Base-by-base conservation (phyloP, 2,113 vertebrate species). In the Corythoichthys haematopterus region DNA sequence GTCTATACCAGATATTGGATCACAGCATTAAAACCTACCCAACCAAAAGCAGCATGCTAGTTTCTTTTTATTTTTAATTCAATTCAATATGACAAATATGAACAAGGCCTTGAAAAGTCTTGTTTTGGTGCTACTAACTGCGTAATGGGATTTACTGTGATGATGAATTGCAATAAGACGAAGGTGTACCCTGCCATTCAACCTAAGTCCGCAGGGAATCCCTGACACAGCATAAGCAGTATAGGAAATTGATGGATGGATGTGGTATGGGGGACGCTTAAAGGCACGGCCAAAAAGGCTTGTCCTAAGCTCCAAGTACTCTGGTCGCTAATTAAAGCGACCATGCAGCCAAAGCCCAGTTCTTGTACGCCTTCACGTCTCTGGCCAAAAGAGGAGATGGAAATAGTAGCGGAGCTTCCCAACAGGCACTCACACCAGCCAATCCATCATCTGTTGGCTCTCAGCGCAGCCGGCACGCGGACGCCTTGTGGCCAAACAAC, bases 401-500 rank as follows among this genome's bases (percentile, higher is more conserved):
- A 89, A 90, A 90, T 90, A 90, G 89, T 79, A 87, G 74, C 83
- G 81, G 83, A 78, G 79, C 79, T 87, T 85, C 85, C 85, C 82
- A 87, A 84, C 84, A 84, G 84, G 82, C 86, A 76, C 80, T 88
- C 77, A 63, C 84, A 81, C 58, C 72, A 75, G 79, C 89, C 86
- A 87, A 87, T 90, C 87, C 87, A 89, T 90, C 86, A 89, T 79
- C 75, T 46, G 64, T 78, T 86, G 83, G 85, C 85, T 81, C 82
- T 77, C 80, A 55, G 69, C 83, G 55, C 80, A 51, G 71, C 82
- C 85, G 86, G 88, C 87, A 88, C 83, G 86, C 78, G 87, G 87
- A 90, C 86, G 87, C 87, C 87, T 88, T 87, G 87, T 80, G 86
- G 87, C 85, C 79, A 89, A 88, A 85, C 86, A 79, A 85, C 81